These are phyloP conservation scores for Rhabdomys dilectus DNA, from an alignment of 2,113 vertebrate genomes.

Conservation along the genomic window DNA sequence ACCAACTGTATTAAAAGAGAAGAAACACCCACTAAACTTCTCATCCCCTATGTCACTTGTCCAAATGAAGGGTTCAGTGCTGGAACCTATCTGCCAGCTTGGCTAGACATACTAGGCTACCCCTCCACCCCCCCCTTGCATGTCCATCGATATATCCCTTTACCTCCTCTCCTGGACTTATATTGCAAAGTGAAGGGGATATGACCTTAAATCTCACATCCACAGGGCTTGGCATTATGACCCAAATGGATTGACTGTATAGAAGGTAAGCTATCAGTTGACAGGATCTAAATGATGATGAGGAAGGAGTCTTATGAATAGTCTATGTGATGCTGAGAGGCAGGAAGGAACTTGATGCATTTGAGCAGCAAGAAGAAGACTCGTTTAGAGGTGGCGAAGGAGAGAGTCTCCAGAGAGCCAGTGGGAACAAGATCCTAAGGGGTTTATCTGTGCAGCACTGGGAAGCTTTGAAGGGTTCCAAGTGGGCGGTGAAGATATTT, in stretches of 20 bases:
- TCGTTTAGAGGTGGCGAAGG: not conserved
- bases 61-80: slow-evolving; percentile 23
- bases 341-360: not conserved
- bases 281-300: not conserved
- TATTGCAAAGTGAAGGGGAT: not conserved
- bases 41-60: not conserved
- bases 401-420: not conserved
- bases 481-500: slow-evolving; percentile 12
- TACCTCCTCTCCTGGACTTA: not conserved
- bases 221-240: not conserved
- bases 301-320: not conserved
- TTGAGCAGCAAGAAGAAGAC: not conserved
- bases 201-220: not conserved
- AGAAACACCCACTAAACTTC: not conserved
- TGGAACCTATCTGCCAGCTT: not conserved
- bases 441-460: slow-evolving; percentile 1
- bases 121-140: not conserved
- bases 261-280: not conserved
- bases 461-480: slow-evolving; percentile 24
- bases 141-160: not conserved
- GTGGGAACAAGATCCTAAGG: not conserved
- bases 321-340: not conserved
- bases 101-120: not conserved
- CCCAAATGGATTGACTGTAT: not conserved
- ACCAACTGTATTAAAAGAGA: not conserved